Evolutionary conservation across 2,888 invertebrate genomes (phyloP), one percentile per base, ranked within the genome.

Genomic region (Carcina quercana): DNA sequence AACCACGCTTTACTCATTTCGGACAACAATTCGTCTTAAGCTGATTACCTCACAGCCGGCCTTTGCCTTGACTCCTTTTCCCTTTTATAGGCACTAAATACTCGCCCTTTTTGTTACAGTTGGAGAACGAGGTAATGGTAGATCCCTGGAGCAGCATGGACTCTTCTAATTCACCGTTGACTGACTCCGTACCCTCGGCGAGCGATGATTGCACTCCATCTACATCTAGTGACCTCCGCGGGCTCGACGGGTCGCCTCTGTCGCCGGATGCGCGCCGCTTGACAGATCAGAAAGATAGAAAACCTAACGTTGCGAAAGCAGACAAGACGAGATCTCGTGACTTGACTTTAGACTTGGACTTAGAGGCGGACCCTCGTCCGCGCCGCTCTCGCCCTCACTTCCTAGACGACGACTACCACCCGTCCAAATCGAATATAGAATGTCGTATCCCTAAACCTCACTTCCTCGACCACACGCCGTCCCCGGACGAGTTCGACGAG

Each of bases 341-440:
- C 43, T 67, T 84, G 12, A 74, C 75, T 12, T 59, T 83, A 38
- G 73, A 78, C 29, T 47, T 83, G 43, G 80, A 79, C 39, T 53
- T 78, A 42, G 74, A 76, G 28, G 53, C 69, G 30, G 69, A 73
- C 34, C 59, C 66, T n/a, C 54, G 63, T 25, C 58, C 66, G n/a
- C 55, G 62, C 27, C 64, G 80, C 28, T 84, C 83, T 46, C 85
- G 86, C 47, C 85, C 87, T 13, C 88, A 88, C 63, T 88, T 88
- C 50, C 73, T 88, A 28, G 88, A 88, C 50, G 88, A 88, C 48
- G 88, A 88, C 60, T 87, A 86, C 35, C 85, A 85, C 30, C 78
- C 87, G 34, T 84, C 87, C 33, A 86, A 84, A 55, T 73, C 74
- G 6, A 80, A 73, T 50, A 70, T 80, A 40, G 85, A 84, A 58